phyloP scores from a whole-genome alignment of 2,113 vertebrate genomes.

The Bombycilla garrulus region DNA sequence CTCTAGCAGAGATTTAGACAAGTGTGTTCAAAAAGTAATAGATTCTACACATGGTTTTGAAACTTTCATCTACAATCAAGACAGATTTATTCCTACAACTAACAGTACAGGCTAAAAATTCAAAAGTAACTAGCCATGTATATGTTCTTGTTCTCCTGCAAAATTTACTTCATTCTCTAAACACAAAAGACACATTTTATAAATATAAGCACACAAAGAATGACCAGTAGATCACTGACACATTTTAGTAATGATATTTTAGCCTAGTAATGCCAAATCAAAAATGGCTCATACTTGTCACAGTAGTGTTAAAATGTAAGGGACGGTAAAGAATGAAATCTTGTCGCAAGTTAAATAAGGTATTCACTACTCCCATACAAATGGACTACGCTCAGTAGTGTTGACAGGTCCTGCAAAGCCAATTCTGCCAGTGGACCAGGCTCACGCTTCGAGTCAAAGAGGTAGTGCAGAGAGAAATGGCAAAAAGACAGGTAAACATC shows the following conservation, averaged over 20 bases:
- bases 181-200: not conserved
- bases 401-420: not conserved
- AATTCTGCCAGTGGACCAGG: not conserved
- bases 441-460: not conserved
- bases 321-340: not conserved
- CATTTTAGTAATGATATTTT: not conserved
- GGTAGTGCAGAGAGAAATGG: not conserved
- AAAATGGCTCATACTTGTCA: not conserved
- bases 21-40: not conserved
- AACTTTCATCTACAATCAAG: not conserved
- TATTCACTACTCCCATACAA: not conserved
- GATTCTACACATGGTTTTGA: not conserved
- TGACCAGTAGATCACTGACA: not conserved
- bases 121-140: not conserved
- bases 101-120: not conserved
- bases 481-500: not conserved
- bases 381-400: not conserved
- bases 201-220: not conserved
- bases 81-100: not conserved
- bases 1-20: not conserved
- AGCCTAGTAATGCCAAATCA: not conserved
- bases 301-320: not conserved
- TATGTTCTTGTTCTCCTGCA: not conserved
- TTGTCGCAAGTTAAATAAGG: not conserved
- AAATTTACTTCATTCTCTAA: not conserved